Evolutionary conservation across 2,888 invertebrate species (phyloP), one percentile per base, ranked within the genome.

Genomic region (Drosophila neonasuta): DNA sequence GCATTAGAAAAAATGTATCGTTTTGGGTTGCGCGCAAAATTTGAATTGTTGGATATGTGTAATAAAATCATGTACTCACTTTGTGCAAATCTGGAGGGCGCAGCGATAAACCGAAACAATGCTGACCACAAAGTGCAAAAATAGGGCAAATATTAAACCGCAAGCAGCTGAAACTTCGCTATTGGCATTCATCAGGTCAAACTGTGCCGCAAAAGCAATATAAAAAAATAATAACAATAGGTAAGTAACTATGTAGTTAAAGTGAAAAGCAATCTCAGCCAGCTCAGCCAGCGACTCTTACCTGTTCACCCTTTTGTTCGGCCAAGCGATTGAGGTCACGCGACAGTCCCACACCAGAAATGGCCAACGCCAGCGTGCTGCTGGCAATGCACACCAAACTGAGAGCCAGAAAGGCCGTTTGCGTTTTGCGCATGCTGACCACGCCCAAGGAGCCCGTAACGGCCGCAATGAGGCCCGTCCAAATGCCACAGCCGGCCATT

Each of bases 351-450:
- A 89, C 89, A 10, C 91, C 91, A 29, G 90, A 90, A 66, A 91
- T 87, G 24, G 91, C 91, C 74, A 91, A 67, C 5, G 90, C 91
- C 62, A 91, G 58, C 5, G 91, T 91, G 65, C 90, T 90, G 45
- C 90, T 89, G 5, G 91, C 91, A 48, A 91, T 90, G 73, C 91
- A 91, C 41, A 91, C 89, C 73, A 91, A 79, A 76, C 90, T 91
- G 11, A 90, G 76, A 9, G 91, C 91, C 75, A 91, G 62, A 74
- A 91, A 91, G 36, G 90, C 91, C 29, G 90, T 90, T 68, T 89
- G 90, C 3, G 90, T 89, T 62, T 90, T 90, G 32, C 89, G 86
- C 74, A 91, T 86, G 79, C 91, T 90, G 54, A 91, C 90, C 65
- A 91, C 90, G 51, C 91, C 91, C 74, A 91, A 64, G 32, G 91